Evolutionary conservation across 2,113 vertebrate species (phyloP), one percentile per base, ranked within the genome.

Genomic region (Vombatus ursinus): DNA sequence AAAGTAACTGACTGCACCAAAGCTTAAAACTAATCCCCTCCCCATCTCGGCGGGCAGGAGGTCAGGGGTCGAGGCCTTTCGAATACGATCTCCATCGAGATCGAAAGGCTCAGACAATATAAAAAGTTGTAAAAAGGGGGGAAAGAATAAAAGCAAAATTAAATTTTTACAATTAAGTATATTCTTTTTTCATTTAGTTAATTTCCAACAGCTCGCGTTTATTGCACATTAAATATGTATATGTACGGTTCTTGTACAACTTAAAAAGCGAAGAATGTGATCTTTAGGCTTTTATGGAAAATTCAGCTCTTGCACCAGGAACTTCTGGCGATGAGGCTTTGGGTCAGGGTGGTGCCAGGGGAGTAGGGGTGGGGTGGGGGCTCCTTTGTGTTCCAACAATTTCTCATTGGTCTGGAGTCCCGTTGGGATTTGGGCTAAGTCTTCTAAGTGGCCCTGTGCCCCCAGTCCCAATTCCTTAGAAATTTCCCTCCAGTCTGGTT

Each of bases 191-290:
- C 96, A 97, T 97, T 97, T 97, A 97, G 98, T 98, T 98, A 98
- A 98, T 98, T 98, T 98, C 97, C 93, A 97, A 96, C 97, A 50
- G 91, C 97, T 96, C 97, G 96, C 93, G 7, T 97, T 98, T 98
- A 98, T 98, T 97, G 97, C 98, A 49, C 97, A 98, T 98, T 98
- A 98, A 98, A 98, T 98, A 98, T 98, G 97, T 97, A 98, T 97
- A 93, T 84, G 68, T 84, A n/a, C 97, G 53, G 97, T 97, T 98
- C 97, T 96, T 97, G 97, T 97, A 95, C 5, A 37, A 96, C 96
- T 98, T 97, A 96, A 95, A 97, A 97, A 94, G 96, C 97, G 95
- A 96, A 93, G 96, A 92, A 91, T 84, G 61, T 5, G 50, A 94
- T 94, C 92, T 95, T 97, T 94, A 94, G 96, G 94, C 97, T 97